Evolutionary conservation across 2,888 invertebrate species (phyloP), one percentile per base, ranked within the genome.

Genomic region (Cheilosia grossa): DNA sequence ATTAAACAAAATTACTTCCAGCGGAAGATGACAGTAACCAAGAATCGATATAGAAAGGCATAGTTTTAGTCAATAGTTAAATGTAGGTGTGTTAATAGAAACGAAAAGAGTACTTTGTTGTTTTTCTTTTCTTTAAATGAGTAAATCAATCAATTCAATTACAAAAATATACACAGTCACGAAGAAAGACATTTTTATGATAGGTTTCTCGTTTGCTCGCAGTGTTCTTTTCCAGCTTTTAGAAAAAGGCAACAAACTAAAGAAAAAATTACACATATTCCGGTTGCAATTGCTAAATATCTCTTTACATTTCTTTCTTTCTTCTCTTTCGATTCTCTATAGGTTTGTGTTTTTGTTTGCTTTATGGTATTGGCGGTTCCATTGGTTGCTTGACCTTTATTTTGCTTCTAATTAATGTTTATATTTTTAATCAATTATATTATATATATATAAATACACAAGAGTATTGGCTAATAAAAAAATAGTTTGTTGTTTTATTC

Each of bases 391-490:
- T 74, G 49, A 63, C 10, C 21, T 51, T 51, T 13, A 15, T 51
- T 61, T 78, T 73, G 72, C 66, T 73, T 82, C 66, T 73, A 72
- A 49, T 63, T 73, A 67, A 54, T 72, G 63, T 78, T 67, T 56
- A 82, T 78, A 73, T 67, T 67, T 73, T 49, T 72, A 59, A 78
- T 75, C 74, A 74, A 74, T 81, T 75, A 59, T 49, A 37, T 27
- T 49, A 21, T 61, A 40, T 53, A 42, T 54, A 37, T 63, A 73
- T 64, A 58, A 64, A 82, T 77, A 82, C 77, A 82, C 64, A 72
- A 82, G 77, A 82, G 82, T 77, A 82, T 82, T 82, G 77, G 82
- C 70, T 82, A 82, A 77, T 82, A 82, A 82, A 82, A 82, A 82
- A 82, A 82, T 77, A 82, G 63, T 82, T 53, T 58, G 4, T 30